Evolutionary conservation across 2,797 vertebrate genomes (phyloP), one percentile per base, ranked within the genome.

Genomic region (Sebastes glaucus): DNA sequence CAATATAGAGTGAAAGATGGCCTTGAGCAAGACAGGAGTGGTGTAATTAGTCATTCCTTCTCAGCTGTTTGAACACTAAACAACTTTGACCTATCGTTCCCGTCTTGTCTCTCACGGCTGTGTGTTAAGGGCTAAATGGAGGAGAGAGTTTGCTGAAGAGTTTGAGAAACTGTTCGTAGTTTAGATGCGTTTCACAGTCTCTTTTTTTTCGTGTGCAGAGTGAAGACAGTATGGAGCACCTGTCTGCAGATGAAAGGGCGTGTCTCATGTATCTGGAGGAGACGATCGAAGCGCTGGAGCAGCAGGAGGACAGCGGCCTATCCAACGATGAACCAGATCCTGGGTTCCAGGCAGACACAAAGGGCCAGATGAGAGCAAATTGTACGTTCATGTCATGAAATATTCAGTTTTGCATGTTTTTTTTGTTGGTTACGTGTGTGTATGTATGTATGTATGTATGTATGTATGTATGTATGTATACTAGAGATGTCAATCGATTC

Each of bases 241-340:
- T 99, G 27, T 97, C 98, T 0, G 93, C 97, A 13, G 98, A 98
- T 42, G 98, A 99, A 87, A 96, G 96, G 11, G 98, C 97, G 5
- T 98, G 97, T 61, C 92, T 99, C 74, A 96, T 97, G 92, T 99
- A 97, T 90, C 91, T 99, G 71, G 97, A 99, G 87, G 96, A 97
- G 90, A 98, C 97, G 0, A 98, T 99, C 0, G 98, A 98, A 85
- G 97, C 97, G 0, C 84, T 99, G 88, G 97, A 98, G 66, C 77
- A 93, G 2, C 97, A 98, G 81, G 96, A 96, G 35, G 97, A 98
- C 94, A 97, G 96, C 0, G 95, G 97, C 23, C 79, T 97, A 55
- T 97, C 97, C 32, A 96, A 95, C 0, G 96, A 97, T 1, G 96
- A 97, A 81, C 92, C 75, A 14, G 92, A 96, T 2, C 1, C 49